These are phyloP conservation scores for Crypturellus tataupa DNA, from an alignment of 2,797 vertebrate species.

Conservation along the genomic window DNA sequence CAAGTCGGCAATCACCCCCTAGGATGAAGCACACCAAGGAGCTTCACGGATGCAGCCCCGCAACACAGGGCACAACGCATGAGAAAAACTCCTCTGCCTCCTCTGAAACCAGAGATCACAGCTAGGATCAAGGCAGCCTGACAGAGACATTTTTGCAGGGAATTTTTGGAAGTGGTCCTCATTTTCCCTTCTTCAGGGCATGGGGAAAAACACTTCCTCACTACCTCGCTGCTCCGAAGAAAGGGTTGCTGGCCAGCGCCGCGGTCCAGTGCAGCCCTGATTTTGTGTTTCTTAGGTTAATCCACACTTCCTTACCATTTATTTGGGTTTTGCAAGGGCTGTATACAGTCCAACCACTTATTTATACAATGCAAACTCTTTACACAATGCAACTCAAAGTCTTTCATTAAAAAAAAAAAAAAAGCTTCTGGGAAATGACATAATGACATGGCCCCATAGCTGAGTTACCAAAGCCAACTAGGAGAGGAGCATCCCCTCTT, in stretches of 20 bases:
- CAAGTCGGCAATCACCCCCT: slow-evolving; percentile 92
- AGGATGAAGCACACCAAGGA: neutral
- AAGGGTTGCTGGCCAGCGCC: neutral
- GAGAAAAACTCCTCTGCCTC: neutral
- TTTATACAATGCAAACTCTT: neutral
- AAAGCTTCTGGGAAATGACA: neutral
- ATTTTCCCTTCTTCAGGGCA: neutral
- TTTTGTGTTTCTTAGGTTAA: slow-evolving; percentile 38
- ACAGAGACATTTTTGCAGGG: neutral
- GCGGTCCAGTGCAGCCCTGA: neutral
- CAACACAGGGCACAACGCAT: rapidly evolving
- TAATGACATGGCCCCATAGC: rapidly evolving
- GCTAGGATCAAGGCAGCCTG: neutral
- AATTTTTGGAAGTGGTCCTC: neutral
- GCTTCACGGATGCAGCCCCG: rapidly evolving
- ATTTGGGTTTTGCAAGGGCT: slow-evolving; percentile 42
- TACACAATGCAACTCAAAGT: neutral
- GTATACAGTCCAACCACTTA: neutral
- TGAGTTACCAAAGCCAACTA: rapidly evolving
- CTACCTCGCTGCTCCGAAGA: neutral
- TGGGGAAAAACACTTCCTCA: neutral
- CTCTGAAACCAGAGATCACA: neutral
- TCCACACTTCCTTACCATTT: slow-evolving; percentile 39
- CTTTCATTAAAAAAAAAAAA: neutral
- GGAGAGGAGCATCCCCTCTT: neutral